Percentiles rank a stretch among this genome's conserved stretches.
These are phyloP conservation scores for Liolophura sinensis DNA, from an alignment of 1,140 invertebrate species.

Conservation along the genomic window DNA sequence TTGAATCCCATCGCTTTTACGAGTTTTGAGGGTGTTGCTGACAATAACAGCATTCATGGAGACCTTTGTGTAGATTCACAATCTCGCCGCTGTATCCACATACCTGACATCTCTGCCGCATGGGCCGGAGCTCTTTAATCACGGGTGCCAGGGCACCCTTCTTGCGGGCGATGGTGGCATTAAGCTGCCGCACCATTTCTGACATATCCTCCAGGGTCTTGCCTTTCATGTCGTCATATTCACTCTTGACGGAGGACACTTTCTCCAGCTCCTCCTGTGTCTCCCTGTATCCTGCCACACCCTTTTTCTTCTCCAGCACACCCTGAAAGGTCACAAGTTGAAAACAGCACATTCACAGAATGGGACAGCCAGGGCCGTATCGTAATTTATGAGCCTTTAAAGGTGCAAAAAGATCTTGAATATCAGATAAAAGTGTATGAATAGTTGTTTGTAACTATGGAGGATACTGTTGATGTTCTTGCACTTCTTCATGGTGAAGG, in stretches of 20 bases:
- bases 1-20: no score
- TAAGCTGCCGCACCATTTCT: constrained; percentile 63
- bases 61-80: no score
- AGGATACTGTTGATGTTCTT: no score
- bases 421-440: no score
- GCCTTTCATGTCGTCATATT: constrained; percentile 65
- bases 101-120: constrained; percentile 63
- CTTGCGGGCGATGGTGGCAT: constrained; percentile 63
- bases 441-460: no score
- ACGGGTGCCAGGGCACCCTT: constrained; percentile 68
- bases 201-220: constrained; percentile 66
- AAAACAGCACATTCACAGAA: not conserved
- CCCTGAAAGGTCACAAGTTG: constrained; percentile 30
- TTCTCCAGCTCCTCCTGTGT: constrained; percentile 65
- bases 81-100: not conserved
- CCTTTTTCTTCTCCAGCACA: constrained; percentile 57
- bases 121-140: constrained; percentile 68
- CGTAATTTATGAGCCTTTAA: no score
- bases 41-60: no score
- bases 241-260: constrained; percentile 65
- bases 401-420: no score
- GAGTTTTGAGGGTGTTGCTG: no score
- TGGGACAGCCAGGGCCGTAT: no score
- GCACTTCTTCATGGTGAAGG: no score
- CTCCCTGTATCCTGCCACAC: constrained; percentile 62